Conservation (phyloP, 2,113 vertebrate genomes). For the Grammatotria lemairii region DNA sequence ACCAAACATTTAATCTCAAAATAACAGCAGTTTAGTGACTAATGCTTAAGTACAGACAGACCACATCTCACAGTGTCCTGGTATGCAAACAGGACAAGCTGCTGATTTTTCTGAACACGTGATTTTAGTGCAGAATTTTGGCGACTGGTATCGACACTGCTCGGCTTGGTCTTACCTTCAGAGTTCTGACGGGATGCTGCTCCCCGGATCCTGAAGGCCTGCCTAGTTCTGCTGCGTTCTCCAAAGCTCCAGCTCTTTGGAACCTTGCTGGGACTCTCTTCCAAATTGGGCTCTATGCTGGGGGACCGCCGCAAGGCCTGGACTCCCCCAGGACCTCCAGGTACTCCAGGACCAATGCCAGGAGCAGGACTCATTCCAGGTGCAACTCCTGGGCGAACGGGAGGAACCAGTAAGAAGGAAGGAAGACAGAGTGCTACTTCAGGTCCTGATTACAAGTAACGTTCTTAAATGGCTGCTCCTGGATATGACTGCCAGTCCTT, state of each 20-base stretch:
- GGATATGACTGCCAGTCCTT: neutral
- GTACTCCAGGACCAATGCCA: neutral
- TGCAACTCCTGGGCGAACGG: neutral
- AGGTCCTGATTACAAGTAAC: neutral
- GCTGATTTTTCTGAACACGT: neutral
- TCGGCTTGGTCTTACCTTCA: slow-evolving; percentile 74
- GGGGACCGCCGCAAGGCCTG: slow-evolving; percentile 79
- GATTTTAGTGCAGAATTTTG: neutral
- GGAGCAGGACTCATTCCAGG: neutral
- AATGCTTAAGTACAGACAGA: neutral
- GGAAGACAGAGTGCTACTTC: neutral
- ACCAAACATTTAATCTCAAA: neutral
- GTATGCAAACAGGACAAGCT: neutral
- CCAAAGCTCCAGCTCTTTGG: slow-evolving; percentile 97
- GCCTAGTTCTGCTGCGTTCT: slow-evolving; percentile 82
- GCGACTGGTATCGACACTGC: neutral
- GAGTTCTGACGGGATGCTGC: slow-evolving; percentile 90
- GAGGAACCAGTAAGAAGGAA: neutral
- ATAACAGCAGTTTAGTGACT: neutral
- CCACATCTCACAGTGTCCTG: neutral
- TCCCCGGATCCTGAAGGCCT: slow-evolving; percentile 91
- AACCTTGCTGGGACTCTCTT: slow-evolving; percentile 94
- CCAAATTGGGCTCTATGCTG: slow-evolving; percentile 85
- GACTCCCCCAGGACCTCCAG: slow-evolving; percentile 1
- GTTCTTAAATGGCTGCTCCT: neutral